Evolutionary conservation across 2,888 invertebrate species (phyloP), one percentile per base, ranked within the genome.

Genomic region (Boloria selene): DNA sequence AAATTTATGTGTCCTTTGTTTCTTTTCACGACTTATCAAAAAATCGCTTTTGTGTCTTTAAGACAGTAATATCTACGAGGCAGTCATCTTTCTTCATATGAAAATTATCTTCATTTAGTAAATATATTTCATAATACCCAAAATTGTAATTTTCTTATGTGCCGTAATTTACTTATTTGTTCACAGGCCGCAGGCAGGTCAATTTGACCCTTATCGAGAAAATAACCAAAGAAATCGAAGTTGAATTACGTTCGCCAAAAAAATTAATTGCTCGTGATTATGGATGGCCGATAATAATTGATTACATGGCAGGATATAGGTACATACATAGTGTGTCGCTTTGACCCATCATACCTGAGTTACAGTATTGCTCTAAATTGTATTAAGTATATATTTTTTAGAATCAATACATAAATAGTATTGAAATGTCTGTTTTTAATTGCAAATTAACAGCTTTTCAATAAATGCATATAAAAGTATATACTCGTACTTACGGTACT

Each of bases 1-100:
- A 85, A 90, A 90, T 91, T 90, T 90, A 90, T 90, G 85, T 83
- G 86, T 80, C 87, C 88, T 91, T 92, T 91, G 89, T 90, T 88
- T 88, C 87, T 88, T 88, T 88, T 86, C 84, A 76, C 80, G 81
- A 90, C 90, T 87, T 86, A 89, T 88, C 87, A 88, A 88, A 88
- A 85, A 79, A 72, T 77, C 75, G 75, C 80, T 78, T 79, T 83
- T 84, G 79, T 82, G 71, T 71, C 65, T 68, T 58, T 68, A 65
- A 73, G 71, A 73, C 70, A 72, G 74, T 73, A 72, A 72, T 69
- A 70, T 73, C 71, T 73, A 73, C 50, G 67, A 53, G 54, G 59
- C 58, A 72, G 73, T 79, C 72, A 73, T 77, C 77, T 81, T 77
- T 81, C 31, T 16, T 38, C 31, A 17, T 10, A 31, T 38, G 31